Conservation (phyloP, 2,888 invertebrate species). For the Chrysolina americana region DNA sequence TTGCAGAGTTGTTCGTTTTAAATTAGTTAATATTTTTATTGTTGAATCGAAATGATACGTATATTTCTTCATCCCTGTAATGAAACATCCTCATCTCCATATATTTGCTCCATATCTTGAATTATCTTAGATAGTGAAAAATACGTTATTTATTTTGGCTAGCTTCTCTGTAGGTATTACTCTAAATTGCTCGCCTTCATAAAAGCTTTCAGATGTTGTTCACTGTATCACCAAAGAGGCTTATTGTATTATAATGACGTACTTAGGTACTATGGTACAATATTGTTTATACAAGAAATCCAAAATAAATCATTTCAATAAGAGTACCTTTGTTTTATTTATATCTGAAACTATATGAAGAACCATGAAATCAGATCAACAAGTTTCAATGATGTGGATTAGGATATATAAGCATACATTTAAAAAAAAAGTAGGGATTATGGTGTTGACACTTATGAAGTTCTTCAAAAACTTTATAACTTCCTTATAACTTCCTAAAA, state of each 20-base stretch:
- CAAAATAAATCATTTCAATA: conserved; percentile 52
- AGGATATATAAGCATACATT: too few species aligned
- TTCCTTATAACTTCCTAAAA: too few species aligned
- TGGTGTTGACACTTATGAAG: too few species aligned
- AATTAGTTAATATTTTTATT: neutral
- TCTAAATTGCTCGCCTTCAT: conserved; percentile 55
- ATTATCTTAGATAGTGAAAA: neutral
- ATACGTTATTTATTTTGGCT: neutral
- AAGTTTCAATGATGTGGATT: too few species aligned
- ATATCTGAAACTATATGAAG: too few species aligned
- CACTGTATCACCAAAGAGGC: conserved; percentile 64
- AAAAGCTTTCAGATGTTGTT: conserved; percentile 60
- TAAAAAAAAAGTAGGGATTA: too few species aligned
- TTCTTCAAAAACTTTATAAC: too few species aligned
- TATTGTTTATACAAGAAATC: conserved; percentile 67
- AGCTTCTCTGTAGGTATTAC: conserved; percentile 1
- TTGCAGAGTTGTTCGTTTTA: too few species aligned
- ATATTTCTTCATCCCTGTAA: neutral
- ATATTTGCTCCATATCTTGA: neutral
- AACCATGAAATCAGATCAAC: too few species aligned
- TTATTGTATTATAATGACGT: conserved; percentile 59
- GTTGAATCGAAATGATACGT: neutral
- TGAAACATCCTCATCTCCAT: neutral
- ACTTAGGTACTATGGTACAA: conserved; percentile 63
- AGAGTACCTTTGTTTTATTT: conserved; percentile 17